Base-by-base conservation (phyloP, 2,113 vertebrate species). In the Ceratotherium simum region DNA sequence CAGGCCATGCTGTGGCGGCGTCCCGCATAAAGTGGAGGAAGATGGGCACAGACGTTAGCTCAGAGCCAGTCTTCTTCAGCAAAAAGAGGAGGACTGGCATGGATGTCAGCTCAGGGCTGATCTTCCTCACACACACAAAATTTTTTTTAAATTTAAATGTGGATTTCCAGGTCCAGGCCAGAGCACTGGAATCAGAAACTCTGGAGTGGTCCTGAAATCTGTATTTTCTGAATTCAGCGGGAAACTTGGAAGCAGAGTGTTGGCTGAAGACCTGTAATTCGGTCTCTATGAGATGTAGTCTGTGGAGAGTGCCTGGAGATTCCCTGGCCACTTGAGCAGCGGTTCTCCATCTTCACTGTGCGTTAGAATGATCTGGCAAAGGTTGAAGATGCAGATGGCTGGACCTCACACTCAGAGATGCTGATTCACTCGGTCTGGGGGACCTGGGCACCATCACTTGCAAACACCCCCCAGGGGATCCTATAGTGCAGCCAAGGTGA, bases 321-420 rank as follows among this genome's bases (percentile, higher is more conserved):
- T 16, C 80, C 46, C 17, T 16, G 27, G 73, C 16, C 48, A 12
- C 78, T 1, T 5, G 75, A 36, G 42, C 21, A 27, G 79, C 4
- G 0, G 21, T 58, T 16, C 29, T 36, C 42, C 6, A 0, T 20
- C 18, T 11, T 6, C 27, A 0, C 25, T 56, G 36, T 1, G 6
- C 29, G 2, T 54, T 12, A 25, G 67, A 14, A 56, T 13, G 13
- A 9, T 12, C 8, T 3, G 51, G 79, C 46, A 16, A 11, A 13
- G 23, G 2, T 33, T 31, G 76, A 2, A 9, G 60, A n/a, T 3
- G 54, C 27, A 42, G 75, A 20, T 1, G 46, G 11, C 51, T 10
- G 39, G 58, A 20, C 60, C 36, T 51, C 33, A 33, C 2, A 5
- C 81, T 46, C 20, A 72, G 56, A 54, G n/a, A 51, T 12, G 16